Evolutionary conservation across 2,888 invertebrate species (phyloP).

Genomic region (Chymomyza fuscimana): DNA sequence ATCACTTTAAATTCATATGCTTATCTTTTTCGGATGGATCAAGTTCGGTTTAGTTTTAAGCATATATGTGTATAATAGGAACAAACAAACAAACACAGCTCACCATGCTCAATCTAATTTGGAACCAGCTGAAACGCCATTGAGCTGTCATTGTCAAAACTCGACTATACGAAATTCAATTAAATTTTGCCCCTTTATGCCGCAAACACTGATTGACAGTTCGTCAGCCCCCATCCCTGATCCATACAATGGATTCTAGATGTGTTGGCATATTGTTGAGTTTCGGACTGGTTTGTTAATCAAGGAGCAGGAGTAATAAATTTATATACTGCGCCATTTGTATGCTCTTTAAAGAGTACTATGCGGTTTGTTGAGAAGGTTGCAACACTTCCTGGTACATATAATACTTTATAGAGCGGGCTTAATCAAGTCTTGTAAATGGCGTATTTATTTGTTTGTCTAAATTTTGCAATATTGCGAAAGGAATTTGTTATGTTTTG

Average conservation of each 20-base stretch:
- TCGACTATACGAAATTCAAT: slow-evolving; percentile 51
- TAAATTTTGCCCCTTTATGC: slow-evolving; percentile 46
- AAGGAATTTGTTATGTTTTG: too few relatives aligned
- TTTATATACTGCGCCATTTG: not conserved
- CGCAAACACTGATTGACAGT: slow-evolving; percentile 59
- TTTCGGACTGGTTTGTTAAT: not conserved
- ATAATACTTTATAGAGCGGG: too few relatives aligned
- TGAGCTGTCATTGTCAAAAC: slow-evolving; percentile 55
- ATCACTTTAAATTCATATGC: not conserved
- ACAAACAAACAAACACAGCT: not conserved
- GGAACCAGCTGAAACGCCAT: slow-evolving; percentile 43
- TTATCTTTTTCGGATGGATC: not conserved
- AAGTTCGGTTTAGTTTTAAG: not conserved
- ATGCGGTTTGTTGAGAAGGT: not conserved
- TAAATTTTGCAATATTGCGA: too few relatives aligned
- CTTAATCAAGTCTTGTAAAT: too few relatives aligned
- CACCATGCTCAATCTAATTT: slow-evolving; percentile 4
- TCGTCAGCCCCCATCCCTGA: slow-evolving; percentile 25
- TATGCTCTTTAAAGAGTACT: not conserved
- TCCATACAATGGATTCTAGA: slow-evolving; percentile 19
- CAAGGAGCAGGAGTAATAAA: not conserved
- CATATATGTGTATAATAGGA: not conserved
- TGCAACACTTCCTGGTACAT: not conserved
- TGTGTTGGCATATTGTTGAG: slow-evolving; percentile 45
- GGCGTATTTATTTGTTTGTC: too few relatives aligned